Conservation (phyloP, 2,888 invertebrate species). For the Brachyptera putata region DNA sequence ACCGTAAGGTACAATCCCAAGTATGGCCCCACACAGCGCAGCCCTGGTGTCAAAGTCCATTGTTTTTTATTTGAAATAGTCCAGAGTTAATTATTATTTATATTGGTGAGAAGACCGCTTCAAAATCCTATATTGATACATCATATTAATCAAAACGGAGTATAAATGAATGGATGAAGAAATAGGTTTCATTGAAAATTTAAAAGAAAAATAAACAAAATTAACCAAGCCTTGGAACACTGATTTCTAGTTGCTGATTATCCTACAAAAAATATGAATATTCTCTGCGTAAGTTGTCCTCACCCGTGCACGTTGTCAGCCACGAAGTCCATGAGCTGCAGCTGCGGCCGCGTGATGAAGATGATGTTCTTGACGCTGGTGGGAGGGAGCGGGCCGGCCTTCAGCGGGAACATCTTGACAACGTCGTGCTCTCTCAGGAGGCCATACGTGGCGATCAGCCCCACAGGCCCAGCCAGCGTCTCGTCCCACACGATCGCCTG, state of each 20-base stretch:
- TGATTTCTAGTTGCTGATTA: not conserved
- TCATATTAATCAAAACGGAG: no score
- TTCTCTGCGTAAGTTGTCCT: no score
- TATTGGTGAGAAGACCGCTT: no score
- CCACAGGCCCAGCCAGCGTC: conserved; percentile 78
- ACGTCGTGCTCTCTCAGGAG: conserved; percentile 78
- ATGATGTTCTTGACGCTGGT: conserved; percentile 78
- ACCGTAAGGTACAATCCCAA: no score
- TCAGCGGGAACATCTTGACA: conserved; percentile 74
- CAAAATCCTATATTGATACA: no score
- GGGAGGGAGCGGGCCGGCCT: conserved; percentile 62
- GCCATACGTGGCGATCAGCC: conserved; percentile 76
- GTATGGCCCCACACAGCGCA: no score
- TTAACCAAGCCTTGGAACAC: no score
- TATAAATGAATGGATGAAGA: no score
- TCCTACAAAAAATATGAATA: not conserved
- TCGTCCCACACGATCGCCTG: conserved; percentile 85
- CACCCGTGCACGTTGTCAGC: conserved; percentile 68
- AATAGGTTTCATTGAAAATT: not conserved
- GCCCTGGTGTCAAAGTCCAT: no score
- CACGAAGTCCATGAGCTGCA: conserved; percentile 77
- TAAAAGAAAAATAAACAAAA: not conserved
- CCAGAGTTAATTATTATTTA: no score
- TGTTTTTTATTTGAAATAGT: no score
- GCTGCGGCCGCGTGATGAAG: conserved; percentile 79